Evolutionary conservation across 1,140 invertebrate species (phyloP).

Genomic region (Ctenoplectra terminalis): DNA sequence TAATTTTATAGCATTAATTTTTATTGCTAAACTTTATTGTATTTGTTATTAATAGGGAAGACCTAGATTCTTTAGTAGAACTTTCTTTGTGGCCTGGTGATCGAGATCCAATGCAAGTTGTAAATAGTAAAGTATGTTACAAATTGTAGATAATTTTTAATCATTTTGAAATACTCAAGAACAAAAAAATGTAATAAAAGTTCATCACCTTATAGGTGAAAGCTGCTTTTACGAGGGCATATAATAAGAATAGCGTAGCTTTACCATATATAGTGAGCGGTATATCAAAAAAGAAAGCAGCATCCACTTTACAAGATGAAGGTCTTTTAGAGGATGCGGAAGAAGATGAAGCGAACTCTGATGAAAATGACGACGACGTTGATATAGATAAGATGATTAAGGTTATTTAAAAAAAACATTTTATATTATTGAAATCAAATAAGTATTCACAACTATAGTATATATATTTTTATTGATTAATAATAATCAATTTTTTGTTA

Average conservation of each 20-base stretch:
- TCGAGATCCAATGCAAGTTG: slow-evolving; percentile 88
- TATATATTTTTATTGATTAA: too few relatives aligned
- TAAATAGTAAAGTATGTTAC: slow-evolving; percentile 89
- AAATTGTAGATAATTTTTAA: neutral
- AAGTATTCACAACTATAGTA: too few relatives aligned
- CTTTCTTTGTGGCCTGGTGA: slow-evolving; percentile 92
- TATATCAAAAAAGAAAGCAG: slow-evolving; percentile 84
- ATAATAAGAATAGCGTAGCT: slow-evolving; percentile 92
- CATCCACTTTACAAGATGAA: slow-evolving; percentile 76
- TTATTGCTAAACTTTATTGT: neutral
- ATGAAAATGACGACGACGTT: slow-evolving; percentile 86
- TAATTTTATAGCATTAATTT: neutral
- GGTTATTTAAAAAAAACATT: slow-evolving; percentile 80
- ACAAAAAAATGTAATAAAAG: slow-evolving; percentile 12
- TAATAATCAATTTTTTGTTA: too few relatives aligned
- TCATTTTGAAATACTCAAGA: slow-evolving; percentile 16
- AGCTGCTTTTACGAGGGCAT: slow-evolving; percentile 94
- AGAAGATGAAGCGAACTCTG: slow-evolving; percentile 86
- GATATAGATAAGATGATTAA: slow-evolving; percentile 92
- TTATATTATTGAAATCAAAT: slow-evolving; percentile 22
- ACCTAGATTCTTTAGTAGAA: slow-evolving; percentile 94
- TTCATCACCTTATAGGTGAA: slow-evolving; percentile 87
- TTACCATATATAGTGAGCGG: slow-evolving; percentile 87
- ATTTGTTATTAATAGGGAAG: slow-evolving; percentile 85
- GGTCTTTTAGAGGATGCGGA: slow-evolving; percentile 80